phyloP scores from a whole-genome alignment of 92 coral and sea anemone genomes.

The Siderastrea siderea region DNA sequence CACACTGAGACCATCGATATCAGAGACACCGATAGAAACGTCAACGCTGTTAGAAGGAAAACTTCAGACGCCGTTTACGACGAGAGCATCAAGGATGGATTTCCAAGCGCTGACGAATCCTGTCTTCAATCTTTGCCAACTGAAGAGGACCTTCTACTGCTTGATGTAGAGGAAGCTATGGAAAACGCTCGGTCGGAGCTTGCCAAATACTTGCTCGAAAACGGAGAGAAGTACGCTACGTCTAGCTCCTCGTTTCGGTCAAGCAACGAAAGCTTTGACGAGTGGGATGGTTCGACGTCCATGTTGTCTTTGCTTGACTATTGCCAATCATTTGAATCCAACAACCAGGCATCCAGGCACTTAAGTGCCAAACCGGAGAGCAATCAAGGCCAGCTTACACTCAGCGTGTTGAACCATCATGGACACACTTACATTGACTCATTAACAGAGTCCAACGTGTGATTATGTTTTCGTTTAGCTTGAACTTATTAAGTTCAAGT shows the following conservation, averaged over 20 bases:
- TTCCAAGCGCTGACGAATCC: no score
- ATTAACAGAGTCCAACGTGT: background rate
- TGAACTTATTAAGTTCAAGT: no score
- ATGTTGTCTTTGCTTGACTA: background rate
- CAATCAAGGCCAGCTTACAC: background rate
- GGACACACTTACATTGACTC: background rate
- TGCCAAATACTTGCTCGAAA: background rate
- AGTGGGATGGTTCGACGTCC: background rate
- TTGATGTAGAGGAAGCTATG: conserved; percentile 13
- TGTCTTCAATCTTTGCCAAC: background rate
- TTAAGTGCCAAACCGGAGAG: background rate
- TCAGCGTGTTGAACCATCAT: background rate
- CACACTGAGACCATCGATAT: no score
- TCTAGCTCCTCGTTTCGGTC: background rate
- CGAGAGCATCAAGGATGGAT: background rate
- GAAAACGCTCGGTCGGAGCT: conserved; percentile 16
- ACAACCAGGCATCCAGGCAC: background rate
- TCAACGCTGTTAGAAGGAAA: background rate
- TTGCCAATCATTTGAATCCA: background rate
- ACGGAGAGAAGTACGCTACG: background rate
- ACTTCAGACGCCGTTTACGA: background rate
- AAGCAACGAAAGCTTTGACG: background rate
- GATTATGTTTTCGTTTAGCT: background rate
- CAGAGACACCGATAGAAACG: background rate
- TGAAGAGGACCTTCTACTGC: conserved; percentile 23